Conservation (phyloP, 2,888 invertebrate genomes). For the Rhagophthalmus giganteus region DNA sequence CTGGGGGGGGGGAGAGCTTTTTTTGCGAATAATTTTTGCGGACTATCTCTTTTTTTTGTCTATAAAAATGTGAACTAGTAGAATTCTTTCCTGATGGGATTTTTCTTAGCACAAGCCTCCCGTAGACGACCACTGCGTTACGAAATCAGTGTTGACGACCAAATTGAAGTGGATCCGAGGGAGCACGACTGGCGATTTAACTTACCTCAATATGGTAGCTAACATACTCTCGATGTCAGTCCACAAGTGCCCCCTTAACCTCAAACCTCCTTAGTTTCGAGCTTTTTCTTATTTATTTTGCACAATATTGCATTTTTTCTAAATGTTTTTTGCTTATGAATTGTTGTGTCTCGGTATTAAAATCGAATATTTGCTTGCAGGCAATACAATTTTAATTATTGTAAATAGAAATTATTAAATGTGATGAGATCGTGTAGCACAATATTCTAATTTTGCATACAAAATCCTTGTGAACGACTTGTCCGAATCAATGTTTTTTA, state of each 20-base stretch:
- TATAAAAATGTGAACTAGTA: background rate
- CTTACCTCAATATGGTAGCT: slow-evolving; percentile 56
- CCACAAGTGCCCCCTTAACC: slow-evolving; percentile 19
- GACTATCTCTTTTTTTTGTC: no score
- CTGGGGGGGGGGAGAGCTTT: no score
- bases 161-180: slow-evolving; percentile 59
- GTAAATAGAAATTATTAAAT: background rate
- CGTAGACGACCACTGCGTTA: slow-evolving; percentile 56
- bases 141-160: slow-evolving; percentile 61
- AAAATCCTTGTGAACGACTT: background rate
- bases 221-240: slow-evolving; percentile 36
- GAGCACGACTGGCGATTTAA: slow-evolving; percentile 62
- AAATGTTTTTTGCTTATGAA: slow-evolving; percentile 27
- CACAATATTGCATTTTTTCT: slow-evolving; percentile 14
- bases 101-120: slow-evolving; percentile 49
- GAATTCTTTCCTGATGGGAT: slow-evolving; percentile 28
- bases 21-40: background rate
- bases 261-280: slow-evolving; percentile 12
- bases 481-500: background rate
- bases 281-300: slow-evolving; percentile 26
- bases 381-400: background rate
- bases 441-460: background rate
- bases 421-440: no score
- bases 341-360: slow-evolving; percentile 17
- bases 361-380: slow-evolving; percentile 22